Base-by-base conservation (phyloP, 92 coral and sea anemone species). In the Metridium senile region DNA sequence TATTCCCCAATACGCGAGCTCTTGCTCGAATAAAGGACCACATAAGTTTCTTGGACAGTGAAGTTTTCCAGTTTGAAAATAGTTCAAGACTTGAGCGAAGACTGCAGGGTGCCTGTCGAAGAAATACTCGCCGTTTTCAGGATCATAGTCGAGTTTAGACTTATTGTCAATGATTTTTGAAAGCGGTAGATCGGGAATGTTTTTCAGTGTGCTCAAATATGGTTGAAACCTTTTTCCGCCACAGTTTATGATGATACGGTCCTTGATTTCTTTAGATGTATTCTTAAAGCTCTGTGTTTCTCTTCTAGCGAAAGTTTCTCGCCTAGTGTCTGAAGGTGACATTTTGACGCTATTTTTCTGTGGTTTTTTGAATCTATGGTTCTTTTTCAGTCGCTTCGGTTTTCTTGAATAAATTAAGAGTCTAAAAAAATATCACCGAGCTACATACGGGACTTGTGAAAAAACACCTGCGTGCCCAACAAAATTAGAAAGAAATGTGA, bases 31-130 rank as follows among this genome's bases (percentile, higher is more conserved):
- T 26, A 96, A 64, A 9, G 99, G 99, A 13, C 99, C 99, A 25
- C 99, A 96, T 18, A 96, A 78, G 22, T 89, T 89, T 35, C 97
- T 84, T 28, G 99, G 99, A 75, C 97, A 89, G 49, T 96, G 99
- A 28, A 96, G 93, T 27, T 93, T 96, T 9, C 99, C 99, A n/a
- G 99, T 96, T 64, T 93, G 97, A 62, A 89, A 88, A 69, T 96
- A 96, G 78, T 96, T 96, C 82, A 96, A 81, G 26, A 96, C 92
- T 73, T 96, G 99, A 26, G 96, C 96, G 35, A 96, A 96, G 72
- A 93, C 99, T 10, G 79, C 98, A 9, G 99, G 99, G 71, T 96
- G 99, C 25, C 99, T 89, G 71, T 96, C 99, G 61, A 96, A 96
- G 62, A 96, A 96, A 68, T 89, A 86, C 74, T 96, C 99, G 19